Percentiles rank a stretch among this genome's conserved stretches.
Evolutionary conservation across 2,113 vertebrate species (phyloP).

Genomic region (Zingel zingel): DNA sequence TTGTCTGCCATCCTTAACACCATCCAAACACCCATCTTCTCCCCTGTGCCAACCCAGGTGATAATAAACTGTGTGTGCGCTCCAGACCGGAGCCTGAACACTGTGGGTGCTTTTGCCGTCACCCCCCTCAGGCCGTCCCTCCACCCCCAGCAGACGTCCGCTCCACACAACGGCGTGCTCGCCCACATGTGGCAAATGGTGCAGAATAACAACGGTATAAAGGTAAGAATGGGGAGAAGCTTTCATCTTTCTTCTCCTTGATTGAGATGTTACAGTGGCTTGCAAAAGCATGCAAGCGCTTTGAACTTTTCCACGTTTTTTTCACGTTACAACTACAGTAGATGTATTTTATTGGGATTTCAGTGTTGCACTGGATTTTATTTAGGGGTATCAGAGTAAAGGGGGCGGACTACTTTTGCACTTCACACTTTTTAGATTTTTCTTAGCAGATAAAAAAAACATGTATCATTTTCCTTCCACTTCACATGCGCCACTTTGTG

Average conservation of each 20-base stretch:
- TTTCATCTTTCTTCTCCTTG: no score
- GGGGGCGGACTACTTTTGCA: no score
- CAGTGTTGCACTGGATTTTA: no score
- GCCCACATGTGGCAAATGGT: slow-evolving; percentile 97
- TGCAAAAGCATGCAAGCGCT: no score
- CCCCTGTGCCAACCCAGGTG: slow-evolving; percentile 75
- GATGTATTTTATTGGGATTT: no score
- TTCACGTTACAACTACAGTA: no score
- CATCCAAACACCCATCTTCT: not conserved
- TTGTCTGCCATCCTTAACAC: not conserved
- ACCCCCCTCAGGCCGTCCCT: slow-evolving; percentile 76
- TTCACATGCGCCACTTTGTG: no score
- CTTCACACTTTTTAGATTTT: no score
- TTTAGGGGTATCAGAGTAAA: no score
- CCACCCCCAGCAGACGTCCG: slow-evolving; percentile 78
- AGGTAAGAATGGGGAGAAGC: slow-evolving; percentile 74
- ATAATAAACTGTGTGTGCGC: slow-evolving; percentile 97
- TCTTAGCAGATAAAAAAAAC: no score
- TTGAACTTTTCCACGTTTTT: no score
- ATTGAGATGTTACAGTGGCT: not conserved
- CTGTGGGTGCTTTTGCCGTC: slow-evolving; percentile 90
- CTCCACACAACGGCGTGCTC: slow-evolving; percentile 88
- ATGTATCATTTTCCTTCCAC: no score
- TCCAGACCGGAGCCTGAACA: slow-evolving; percentile 92
- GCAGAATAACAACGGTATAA: slow-evolving; percentile 97